A percentile compares a stretch with the other conserved stretches of the same genome.
These are phyloP conservation scores for Istiophorus platypterus DNA, from an alignment of 2,113 vertebrate genomes.

Conservation along the genomic window DNA sequence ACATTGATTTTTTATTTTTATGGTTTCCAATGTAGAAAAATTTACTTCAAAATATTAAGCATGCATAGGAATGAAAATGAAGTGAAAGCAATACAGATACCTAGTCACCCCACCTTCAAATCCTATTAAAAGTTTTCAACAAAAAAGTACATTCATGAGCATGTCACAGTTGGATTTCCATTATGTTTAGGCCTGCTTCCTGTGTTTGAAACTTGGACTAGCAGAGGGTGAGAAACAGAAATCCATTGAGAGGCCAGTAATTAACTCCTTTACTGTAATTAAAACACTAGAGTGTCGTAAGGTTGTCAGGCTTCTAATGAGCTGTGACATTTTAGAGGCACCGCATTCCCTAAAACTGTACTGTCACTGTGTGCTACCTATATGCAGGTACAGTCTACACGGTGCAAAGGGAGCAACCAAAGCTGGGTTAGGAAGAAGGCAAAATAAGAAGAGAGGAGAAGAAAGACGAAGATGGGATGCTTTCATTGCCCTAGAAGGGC, in stretches of 20 bases:
- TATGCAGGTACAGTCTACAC: not conserved
- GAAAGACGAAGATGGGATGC: slow-evolving; percentile 75
- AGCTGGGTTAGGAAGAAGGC: slow-evolving; percentile 7
- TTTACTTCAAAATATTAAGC: not conserved
- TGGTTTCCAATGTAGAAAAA: not conserved
- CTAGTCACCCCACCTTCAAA: not conserved
- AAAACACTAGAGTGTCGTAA: slow-evolving; percentile 85
- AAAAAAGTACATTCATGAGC: slow-evolving; percentile 16
- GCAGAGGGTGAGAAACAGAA: slow-evolving; percentile 56
- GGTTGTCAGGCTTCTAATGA: slow-evolving; percentile 88
- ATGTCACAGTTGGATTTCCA: not conserved
- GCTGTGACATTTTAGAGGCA: slow-evolving; percentile 88
- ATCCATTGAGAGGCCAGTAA: slow-evolving; percentile 79
- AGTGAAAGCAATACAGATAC: not conserved
- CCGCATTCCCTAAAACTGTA: slow-evolving; percentile 78
- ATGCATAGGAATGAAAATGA: not conserved
- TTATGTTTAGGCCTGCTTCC: slow-evolving; percentile 20
- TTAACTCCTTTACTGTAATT: slow-evolving; percentile 94
- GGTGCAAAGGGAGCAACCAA: not conserved
- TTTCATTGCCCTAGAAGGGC: slow-evolving; percentile 68
- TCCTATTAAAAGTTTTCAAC: slow-evolving; percentile 42
- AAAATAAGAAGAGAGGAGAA: slow-evolving; percentile 74
- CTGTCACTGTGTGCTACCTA: slow-evolving; percentile 67
- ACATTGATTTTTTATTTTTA: not conserved
- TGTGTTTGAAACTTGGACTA: slow-evolving; percentile 42